These are phyloP conservation scores for Brachyrhaphis roseni DNA, from an alignment of 2,797 vertebrate species.

Conservation along the genomic window DNA sequence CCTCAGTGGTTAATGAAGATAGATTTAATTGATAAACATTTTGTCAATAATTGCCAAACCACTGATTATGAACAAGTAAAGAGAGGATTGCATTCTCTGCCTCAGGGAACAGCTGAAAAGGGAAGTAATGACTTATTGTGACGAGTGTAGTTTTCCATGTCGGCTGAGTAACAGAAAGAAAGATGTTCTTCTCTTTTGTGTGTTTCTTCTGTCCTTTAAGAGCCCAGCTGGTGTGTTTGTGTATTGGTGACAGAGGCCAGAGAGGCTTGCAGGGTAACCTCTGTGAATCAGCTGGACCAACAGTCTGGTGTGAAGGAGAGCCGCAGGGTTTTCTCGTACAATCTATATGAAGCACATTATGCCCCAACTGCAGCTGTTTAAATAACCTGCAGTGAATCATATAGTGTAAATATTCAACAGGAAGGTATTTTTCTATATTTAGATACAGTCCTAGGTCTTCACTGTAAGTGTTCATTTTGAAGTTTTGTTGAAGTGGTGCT, in stretches of 20 bases:
- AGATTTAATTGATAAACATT: too few relatives aligned
- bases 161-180: slow-evolving; percentile 18
- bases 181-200: slow-evolving; percentile 1
- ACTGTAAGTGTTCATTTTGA: not conserved
- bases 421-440: not conserved
- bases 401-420: slow-evolving; percentile 9
- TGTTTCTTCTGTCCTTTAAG: slow-evolving; percentile 26
- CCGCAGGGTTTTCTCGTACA: slow-evolving; percentile 41
- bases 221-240: slow-evolving; percentile 49
- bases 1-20: too few relatives aligned
- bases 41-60: not conserved
- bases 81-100: not conserved
- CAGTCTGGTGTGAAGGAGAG: slow-evolving; percentile 43
- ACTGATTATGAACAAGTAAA: not conserved
- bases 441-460: not conserved
- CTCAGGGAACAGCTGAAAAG: slow-evolving; percentile 18
- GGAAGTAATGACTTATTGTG: slow-evolving; percentile 13
- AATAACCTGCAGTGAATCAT: slow-evolving; percentile 34
- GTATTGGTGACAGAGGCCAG: slow-evolving; percentile 38
- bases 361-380: slow-evolving; percentile 58
- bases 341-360: slow-evolving; percentile 13
- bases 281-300: slow-evolving; percentile 58
- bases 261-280: slow-evolving; percentile 40
- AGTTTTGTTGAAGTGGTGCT: not conserved
- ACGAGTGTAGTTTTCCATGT: slow-evolving; percentile 24